phyloP scores from a whole-genome alignment of 2,888 invertebrate species.

The Drosophila infuscata region DNA sequence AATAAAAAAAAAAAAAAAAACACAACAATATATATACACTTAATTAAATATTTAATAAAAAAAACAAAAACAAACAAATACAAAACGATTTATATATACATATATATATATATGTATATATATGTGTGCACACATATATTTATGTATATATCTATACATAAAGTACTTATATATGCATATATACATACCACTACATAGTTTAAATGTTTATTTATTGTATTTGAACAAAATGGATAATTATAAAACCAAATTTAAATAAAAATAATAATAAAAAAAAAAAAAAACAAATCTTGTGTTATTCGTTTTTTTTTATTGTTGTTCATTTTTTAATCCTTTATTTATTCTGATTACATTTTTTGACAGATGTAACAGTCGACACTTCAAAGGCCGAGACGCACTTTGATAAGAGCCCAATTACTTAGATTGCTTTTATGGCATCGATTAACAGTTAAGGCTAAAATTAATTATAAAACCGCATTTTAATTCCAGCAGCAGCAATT shows the following conservation, averaged over 20 bases:
- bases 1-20: conserved; percentile 13
- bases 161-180: conserved; percentile 54
- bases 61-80: conserved; percentile 25
- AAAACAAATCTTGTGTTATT: not conserved
- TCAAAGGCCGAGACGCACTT: conserved; percentile 30
- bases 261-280: conserved; percentile 38
- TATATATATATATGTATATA: conserved; percentile 28
- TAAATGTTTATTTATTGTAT: conserved; percentile 81
- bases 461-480: conserved; percentile 20
- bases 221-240: conserved; percentile 69
- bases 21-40: conserved; percentile 69
- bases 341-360: not conserved
- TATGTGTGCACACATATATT: conserved; percentile 30
- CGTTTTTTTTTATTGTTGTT: not conserved
- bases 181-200: conserved; percentile 80
- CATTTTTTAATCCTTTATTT: not conserved
- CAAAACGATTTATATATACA: conserved; percentile 59
- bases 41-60: conserved; percentile 72
- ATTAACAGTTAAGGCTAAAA: conserved; percentile 24
- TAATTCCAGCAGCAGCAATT: conserved; percentile 37
- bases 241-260: conserved; percentile 76
- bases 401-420: conserved; percentile 50
- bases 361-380: not conserved
- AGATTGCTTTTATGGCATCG: conserved; percentile 43
- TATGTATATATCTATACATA: conserved; percentile 36